Evolutionary conservation across 1,140 invertebrate species (phyloP).

Genomic region (Copidosoma floridanum): DNA sequence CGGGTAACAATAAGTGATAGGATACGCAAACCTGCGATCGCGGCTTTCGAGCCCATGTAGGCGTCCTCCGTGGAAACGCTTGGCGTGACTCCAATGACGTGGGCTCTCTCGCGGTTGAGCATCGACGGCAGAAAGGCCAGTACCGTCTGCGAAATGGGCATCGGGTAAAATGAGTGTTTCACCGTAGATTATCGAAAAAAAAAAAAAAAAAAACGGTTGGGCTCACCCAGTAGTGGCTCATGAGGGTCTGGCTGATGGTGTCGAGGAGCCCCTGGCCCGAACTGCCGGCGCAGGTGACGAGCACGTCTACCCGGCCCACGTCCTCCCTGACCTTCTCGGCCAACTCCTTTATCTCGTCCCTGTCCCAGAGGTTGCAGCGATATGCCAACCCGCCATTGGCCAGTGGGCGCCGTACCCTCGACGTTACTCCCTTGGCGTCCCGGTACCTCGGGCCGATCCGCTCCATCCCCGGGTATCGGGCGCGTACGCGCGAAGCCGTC

Average conservation of each 20-base stretch:
- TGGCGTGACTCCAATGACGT: slow-evolving; percentile 49
- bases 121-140: slow-evolving; percentile 48
- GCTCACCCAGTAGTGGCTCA: slow-evolving; percentile 53
- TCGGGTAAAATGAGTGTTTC: too few relatives aligned
- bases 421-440: slow-evolving; percentile 13
- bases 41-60: slow-evolving; percentile 44
- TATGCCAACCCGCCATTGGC: slow-evolving; percentile 42
- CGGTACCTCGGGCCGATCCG: slow-evolving; percentile 26
- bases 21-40: slow-evolving; percentile 48
- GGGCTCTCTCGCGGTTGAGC: slow-evolving; percentile 36
- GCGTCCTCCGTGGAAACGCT: slow-evolving; percentile 39
- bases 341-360: slow-evolving; percentile 36
- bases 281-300: slow-evolving; percentile 47
- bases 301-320: slow-evolving; percentile 45
- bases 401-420: too few relatives aligned
- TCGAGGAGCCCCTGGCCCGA: slow-evolving; percentile 39
- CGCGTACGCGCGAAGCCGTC: slow-evolving; percentile 31
- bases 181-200: too few relatives aligned
- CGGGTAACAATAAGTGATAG: slow-evolving; percentile 18
- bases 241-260: slow-evolving; percentile 42
- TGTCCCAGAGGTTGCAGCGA: slow-evolving; percentile 42
- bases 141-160: slow-evolving; percentile 47
- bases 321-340: slow-evolving; percentile 44
- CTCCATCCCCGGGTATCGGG: slow-evolving; percentile 27
- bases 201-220: too few relatives aligned